phyloP scores from a whole-genome alignment of 2,888 invertebrate genomes.

The Campoplex capitator region DNA sequence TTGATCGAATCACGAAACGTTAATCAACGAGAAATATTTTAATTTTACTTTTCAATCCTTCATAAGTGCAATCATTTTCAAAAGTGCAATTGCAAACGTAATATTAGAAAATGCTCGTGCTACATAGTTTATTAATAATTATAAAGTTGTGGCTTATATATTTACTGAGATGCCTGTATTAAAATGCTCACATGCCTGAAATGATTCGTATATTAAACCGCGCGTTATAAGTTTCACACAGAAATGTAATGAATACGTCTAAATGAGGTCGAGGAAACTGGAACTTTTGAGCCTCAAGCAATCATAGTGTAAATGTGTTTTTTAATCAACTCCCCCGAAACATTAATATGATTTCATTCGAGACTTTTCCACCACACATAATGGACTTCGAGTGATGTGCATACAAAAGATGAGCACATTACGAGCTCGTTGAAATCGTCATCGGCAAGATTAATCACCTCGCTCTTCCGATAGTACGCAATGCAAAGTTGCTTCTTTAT shows the following conservation, averaged over 20 bases:
- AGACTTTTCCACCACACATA: neutral
- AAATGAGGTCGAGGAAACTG: conserved; percentile 8
- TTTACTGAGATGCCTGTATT: neutral
- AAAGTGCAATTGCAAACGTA: too few relatives aligned
- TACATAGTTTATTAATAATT: neutral
- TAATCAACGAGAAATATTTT: neutral
- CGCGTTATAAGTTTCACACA: neutral
- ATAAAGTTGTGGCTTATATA: too few relatives aligned
- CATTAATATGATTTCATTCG: conserved; percentile 8
- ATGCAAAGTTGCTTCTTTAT: neutral
- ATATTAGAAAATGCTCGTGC: too few relatives aligned
- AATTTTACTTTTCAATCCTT: too few relatives aligned
- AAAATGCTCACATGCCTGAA: neutral
- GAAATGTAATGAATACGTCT: neutral
- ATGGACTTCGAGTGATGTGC: conserved; percentile 33
- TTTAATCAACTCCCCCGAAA: conserved; percentile 20
- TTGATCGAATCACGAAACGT: neutral
- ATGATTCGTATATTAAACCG: neutral
- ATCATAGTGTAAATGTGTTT: conserved; percentile 9
- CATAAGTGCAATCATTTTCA: too few relatives aligned
- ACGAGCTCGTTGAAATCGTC: neutral
- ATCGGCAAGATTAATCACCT: conserved; percentile 8
- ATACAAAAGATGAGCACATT: neutral
- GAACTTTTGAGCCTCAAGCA: neutral
- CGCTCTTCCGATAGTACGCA: neutral